Evolutionary conservation across 2,888 invertebrate genomes (phyloP), one percentile per base, ranked within the genome.

Genomic region (Pandemis corylana): DNA sequence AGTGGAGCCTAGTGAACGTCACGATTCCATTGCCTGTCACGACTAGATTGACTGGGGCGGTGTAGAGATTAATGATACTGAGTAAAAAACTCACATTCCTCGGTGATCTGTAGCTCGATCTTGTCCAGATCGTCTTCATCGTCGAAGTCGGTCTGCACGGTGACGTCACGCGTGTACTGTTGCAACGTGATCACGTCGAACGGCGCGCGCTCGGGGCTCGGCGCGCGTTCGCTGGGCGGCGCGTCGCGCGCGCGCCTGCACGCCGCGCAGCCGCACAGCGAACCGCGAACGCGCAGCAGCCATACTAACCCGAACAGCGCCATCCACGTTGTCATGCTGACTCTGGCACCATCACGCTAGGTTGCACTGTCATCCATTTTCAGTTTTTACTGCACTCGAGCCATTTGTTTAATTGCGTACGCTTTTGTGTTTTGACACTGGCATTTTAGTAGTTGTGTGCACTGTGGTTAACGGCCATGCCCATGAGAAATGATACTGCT

Each of bases 291-390:
- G 85, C 97, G 96, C 90, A 97, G 92, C 91, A 97, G 95, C 97
- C 97, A 97, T 94, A 97, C 97, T 96, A 97, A 96, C 93, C 97
- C 97, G 95, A 97, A 97, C 86, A 97, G 96, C 95, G 97, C 97
- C 97, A 97, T 97, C 95, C 95, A 96, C 94, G 93, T 93, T 87
- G 90, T 94, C 94, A 94, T 94, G 81, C 91, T 94, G 92, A 82
- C 88, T 90, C 89, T 86, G 85, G 88, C 89, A 90, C 87, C 85
- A 87, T 90, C 84, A 87, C 87, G 85, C 75, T 71, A 77, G 68
- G 62, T 74, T 44, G 36, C 75, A 77, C 67, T 76, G 71, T 76
- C 78, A 77, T 80, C 75, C 79, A 80, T 77, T 75, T 36, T 67
- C 36, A 53, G 41, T 67, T 65, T 15, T 51, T 51, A n/a, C 4